Percentiles rank a stretch among this genome's conserved stretches.
phyloP scores from a whole-genome alignment of 2,113 vertebrate genomes.

The Lipotes vexillifer region DNA sequence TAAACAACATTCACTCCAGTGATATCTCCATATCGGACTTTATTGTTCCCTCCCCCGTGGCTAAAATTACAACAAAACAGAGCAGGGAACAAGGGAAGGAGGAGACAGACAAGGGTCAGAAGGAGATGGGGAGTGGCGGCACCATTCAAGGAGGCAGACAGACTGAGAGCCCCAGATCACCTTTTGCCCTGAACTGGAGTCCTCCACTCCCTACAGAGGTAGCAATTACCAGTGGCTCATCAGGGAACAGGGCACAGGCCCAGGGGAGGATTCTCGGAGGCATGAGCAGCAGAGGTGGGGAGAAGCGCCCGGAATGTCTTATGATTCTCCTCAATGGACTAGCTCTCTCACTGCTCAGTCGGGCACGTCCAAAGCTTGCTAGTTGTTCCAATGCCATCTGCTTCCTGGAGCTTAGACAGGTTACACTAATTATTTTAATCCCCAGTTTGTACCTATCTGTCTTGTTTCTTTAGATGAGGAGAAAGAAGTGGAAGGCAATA shows the following conservation, averaged over 20 bases:
- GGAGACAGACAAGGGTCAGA: constrained; percentile 53
- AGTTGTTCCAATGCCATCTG: neutral
- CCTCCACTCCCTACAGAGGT: neutral
- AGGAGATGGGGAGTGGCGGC: constrained; percentile 20
- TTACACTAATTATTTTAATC: neutral
- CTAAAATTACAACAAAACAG: constrained; percentile 51
- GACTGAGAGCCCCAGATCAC: neutral
- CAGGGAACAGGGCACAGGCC: neutral
- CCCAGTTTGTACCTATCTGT: neutral
- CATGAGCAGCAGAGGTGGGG: neutral
- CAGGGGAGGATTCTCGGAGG: neutral
- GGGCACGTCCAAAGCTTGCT: neutral
- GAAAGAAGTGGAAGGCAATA: neutral
- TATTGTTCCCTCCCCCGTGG: constrained; percentile 8
- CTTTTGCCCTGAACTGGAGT: neutral
- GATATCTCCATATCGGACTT: constrained; percentile 59
- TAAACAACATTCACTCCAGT: constrained; percentile 53
- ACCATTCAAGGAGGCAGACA: constrained; percentile 24
- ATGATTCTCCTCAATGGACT: neutral
- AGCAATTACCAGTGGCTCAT: neutral
- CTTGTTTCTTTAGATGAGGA: neutral
- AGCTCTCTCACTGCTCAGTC: no score
- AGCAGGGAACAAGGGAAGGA: constrained; percentile 14
- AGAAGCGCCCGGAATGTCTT: neutral
- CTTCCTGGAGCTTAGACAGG: neutral